Evolutionary conservation across 2,113 vertebrate genomes (phyloP), one percentile per base, ranked within the genome.

Genomic region (Vireo altiloquus): DNA sequence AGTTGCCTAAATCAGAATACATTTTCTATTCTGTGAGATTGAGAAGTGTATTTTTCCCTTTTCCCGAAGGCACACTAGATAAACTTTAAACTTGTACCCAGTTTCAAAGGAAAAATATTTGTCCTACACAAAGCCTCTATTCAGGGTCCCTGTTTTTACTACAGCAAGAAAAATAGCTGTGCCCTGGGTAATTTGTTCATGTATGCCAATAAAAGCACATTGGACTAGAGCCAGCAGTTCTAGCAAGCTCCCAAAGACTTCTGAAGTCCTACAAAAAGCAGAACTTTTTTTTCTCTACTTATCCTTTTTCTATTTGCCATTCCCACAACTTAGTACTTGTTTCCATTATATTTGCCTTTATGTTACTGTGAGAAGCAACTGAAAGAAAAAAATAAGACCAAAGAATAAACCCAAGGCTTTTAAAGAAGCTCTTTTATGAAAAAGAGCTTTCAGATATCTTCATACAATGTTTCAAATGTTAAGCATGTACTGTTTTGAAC

Each of bases 111-210:
- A 86, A 89, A 95, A 97, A 93, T 94, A 96, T 93, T 87, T 90
- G 78, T 94, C 79, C 90, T 87, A 39, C 89, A 95, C 92, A 97
- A 95, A 95, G 90, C 60, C 50, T 91, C 86, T 75, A 97, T 97
- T 97, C 92, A 97, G 81, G 3, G 37, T 61, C 94, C 72, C 56
- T 94, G 91, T 93, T 97, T 95, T 97, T 84, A 94, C 64, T 95
- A 39, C 82, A 70, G 90, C 65, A 95, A 95, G 92, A 96, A 95
- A 95, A 97, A 95, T 91, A 97, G 76, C 84, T 94, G 82, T 91
- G 94, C 70, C 92, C 83, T 85, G 81, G 87, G 89, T 93, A 95
- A 95, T 91, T 94, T 96, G 65, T 70, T 93, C 90, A 83, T 65
- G 53, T 85, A 80, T 89, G 94, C 95, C 96, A 94, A 96, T 76